These are phyloP conservation scores for Anguilla marmorata DNA, from an alignment of 2,797 vertebrate species.

Conservation along the genomic window DNA sequence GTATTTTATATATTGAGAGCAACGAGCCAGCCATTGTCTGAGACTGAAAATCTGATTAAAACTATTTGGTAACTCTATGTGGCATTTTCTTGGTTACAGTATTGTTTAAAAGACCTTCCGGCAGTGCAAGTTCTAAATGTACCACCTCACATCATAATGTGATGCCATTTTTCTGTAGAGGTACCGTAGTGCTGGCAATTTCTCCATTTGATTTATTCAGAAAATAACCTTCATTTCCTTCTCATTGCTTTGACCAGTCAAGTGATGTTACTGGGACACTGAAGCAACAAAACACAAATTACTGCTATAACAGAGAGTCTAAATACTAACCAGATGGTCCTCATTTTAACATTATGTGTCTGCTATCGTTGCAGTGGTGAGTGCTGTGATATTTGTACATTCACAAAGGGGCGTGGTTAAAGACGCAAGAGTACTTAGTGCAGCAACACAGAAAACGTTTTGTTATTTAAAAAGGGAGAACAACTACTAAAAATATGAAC, in stretches of 20 bases:
- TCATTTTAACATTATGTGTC: neutral
- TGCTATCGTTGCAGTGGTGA: neutral
- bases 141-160: neutral
- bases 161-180: neutral
- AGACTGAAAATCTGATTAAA: neutral
- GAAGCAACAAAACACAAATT: neutral
- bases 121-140: neutral
- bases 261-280: neutral
- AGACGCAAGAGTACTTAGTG: neutral
- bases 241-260: neutral
- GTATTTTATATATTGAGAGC: neutral
- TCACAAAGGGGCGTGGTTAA: neutral
- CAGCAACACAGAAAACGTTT: neutral
- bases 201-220: neutral
- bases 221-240: neutral
- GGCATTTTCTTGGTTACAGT: neutral
- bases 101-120: neutral
- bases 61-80: neutral
- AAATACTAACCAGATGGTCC: neutral
- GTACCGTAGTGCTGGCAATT: neutral
- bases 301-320: neutral
- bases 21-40: neutral
- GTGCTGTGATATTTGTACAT: neutral
- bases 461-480: neutral
- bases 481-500: neutral